Percentiles rank a stretch among this genome's conserved stretches.
Conservation (phyloP, 2,113 vertebrate genomes). For the Calyptommatus sinebrachiatus region DNA sequence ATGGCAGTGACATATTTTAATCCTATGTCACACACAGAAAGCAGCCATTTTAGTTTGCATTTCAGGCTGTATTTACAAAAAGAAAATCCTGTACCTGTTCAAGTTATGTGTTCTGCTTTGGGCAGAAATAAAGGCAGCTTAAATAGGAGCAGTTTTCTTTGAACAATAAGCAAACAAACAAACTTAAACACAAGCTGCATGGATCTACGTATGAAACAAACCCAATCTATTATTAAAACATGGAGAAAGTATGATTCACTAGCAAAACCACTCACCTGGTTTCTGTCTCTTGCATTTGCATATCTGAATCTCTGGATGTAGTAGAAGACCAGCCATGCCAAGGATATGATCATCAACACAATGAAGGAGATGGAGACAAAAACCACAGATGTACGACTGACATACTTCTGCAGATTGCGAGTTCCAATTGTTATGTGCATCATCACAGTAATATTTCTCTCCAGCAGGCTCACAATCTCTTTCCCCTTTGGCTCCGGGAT, state of each 20-base stretch:
- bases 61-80: too few relatives aligned
- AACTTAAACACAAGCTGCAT: too few relatives aligned
- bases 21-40: too few relatives aligned
- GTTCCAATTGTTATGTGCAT: slow-evolving; percentile 95
- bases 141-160: too few relatives aligned
- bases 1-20: too few relatives aligned
- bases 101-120: neutral
- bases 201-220: too few relatives aligned
- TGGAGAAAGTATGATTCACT: neutral
- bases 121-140: neutral
- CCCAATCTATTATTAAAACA: too few relatives aligned
- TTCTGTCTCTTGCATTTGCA: slow-evolving; percentile 92
- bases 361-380: slow-evolving; percentile 99
- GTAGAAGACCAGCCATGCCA: slow-evolving; percentile 98
- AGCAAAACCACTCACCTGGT: slow-evolving; percentile 81
- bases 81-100: too few relatives aligned
- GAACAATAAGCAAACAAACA: too few relatives aligned
- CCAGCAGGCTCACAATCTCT: slow-evolving; percentile 87
- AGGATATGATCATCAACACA: slow-evolving; percentile 97
- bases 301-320: slow-evolving; percentile 98
- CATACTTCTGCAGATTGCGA: slow-evolving; percentile 96
- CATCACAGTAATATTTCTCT: slow-evolving; percentile 82
- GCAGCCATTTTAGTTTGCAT: too few relatives aligned
- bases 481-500: slow-evolving; percentile 93
- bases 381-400: slow-evolving; percentile 96